A percentile compares a stretch with the other conserved stretches of the same genome.
These are phyloP conservation scores for Philotrypesis tridentata DNA, from an alignment of 1,140 invertebrate species.

Conservation along the genomic window DNA sequence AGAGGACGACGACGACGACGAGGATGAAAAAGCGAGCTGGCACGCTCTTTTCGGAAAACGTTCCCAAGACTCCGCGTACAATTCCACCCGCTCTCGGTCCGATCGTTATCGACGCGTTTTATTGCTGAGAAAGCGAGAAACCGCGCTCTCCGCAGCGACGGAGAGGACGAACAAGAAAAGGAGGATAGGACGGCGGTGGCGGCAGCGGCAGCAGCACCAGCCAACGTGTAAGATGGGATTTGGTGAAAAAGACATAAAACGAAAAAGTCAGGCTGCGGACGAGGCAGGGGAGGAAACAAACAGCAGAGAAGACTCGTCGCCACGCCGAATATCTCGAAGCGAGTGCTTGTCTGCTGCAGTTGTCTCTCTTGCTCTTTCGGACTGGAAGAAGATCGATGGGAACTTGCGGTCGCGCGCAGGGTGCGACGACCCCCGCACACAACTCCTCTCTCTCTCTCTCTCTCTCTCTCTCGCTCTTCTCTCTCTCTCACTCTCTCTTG, in stretches of 20 bases:
- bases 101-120: constrained; percentile 31
- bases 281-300: neutral
- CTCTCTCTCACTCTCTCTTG: neutral
- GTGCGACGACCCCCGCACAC: constrained; percentile 33
- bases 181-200: too few species aligned
- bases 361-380: neutral
- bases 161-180: neutral
- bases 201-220: too few species aligned
- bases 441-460: neutral
- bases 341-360: neutral
- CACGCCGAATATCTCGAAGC: constrained; percentile 21
- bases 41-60: constrained; percentile 31
- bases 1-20: neutral
- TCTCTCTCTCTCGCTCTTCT: neutral
- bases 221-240: constrained; percentile 18
- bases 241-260: constrained; percentile 40
- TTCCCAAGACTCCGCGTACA: neutral
- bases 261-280: neutral
- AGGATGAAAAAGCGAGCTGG: constrained; percentile 4
- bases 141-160: neutral
- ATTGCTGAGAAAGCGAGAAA: constrained; percentile 35
- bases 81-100: constrained; percentile 12
- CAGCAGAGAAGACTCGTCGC: neutral
- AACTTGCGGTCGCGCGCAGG: constrained; percentile 24
- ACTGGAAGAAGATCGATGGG: constrained; percentile 42